Base-by-base conservation (phyloP, 2,888 invertebrate species). In the Troides aeacus region DNA sequence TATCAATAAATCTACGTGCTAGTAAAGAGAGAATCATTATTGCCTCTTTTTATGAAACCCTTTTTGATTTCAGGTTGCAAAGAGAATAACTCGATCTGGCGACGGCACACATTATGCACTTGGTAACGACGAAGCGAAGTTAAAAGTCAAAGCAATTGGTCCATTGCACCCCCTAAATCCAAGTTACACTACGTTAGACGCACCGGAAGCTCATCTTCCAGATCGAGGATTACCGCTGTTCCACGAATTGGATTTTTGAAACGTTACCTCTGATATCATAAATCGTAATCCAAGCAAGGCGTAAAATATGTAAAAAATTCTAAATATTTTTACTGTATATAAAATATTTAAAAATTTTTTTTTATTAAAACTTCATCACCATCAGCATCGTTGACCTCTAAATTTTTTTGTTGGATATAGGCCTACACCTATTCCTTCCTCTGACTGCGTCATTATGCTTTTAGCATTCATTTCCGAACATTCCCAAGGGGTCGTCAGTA, bases 91-190 rank as follows among this genome's bases (percentile, higher is more conserved):
- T 17, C 89, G 94, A 73, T 94, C 94, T 0, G 96, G 96, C 0
- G 96, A 96, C 77, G 95, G 95, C 0, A 93, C 89, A 0, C 95
- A 95, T 77, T 93, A 91, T 60, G 79, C 85, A 2, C 92, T 94
- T 10, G 93, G 93, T 0, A 84, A 79, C 39, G 89, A 91, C 0
- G 84, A 86, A 57, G 84, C 83, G 0, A 85, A 75, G 66, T 72
- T 79, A 2, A 77, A 81, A 0, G 87, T 89, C 0, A 86, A 82
- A 0, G 87, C 90, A 1, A 62, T 79, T 1, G 90, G 89, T 1
- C 78, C 83, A 2, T 58, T 88, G 3, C 92, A 93, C 75, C 92
- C 92, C 1, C 69, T 90, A 8, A 93, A 93, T 74, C 92, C 91
- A 0, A 75, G 83, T 2, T 93, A 86, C 74, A 90, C 79, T 30